These are phyloP conservation scores for Gymnoscopelus braueri DNA, from an alignment of 2,797 vertebrate genomes.

Conservation along the genomic window DNA sequence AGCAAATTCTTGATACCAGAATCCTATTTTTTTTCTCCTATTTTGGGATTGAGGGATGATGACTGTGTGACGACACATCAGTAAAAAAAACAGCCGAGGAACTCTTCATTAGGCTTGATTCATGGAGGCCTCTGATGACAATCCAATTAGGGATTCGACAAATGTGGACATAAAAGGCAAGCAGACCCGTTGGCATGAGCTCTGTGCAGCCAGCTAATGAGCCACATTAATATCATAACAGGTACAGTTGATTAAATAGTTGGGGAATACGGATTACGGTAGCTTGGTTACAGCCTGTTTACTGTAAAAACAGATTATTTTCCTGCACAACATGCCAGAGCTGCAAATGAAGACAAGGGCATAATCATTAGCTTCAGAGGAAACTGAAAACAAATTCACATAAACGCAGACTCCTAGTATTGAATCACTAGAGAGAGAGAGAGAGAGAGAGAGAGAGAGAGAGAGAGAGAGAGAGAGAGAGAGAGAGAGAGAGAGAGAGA, in stretches of 20 bases:
- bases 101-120: constrained; percentile 55
- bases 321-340: constrained; percentile 36
- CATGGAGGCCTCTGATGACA: constrained; percentile 47
- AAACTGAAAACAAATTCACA: constrained; percentile 16
- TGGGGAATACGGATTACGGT: constrained; percentile 17
- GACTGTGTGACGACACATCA: constrained; percentile 15
- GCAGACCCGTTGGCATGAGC: constrained; percentile 18
- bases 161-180: constrained; percentile 31
- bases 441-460: too few species aligned
- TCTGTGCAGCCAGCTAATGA: constrained; percentile 51
- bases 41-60: background rate
- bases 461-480: too few species aligned
- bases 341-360: constrained; percentile 44
- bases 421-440: too few species aligned
- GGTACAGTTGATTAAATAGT: constrained; percentile 51
- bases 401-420: too few species aligned
- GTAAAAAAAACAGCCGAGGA: constrained; percentile 18
- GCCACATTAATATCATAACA: constrained; percentile 53
- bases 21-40: background rate
- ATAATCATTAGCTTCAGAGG: constrained; percentile 34
- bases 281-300: constrained; percentile 11
- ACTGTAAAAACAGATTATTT: constrained; percentile 39
- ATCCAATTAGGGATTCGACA: constrained; percentile 53
- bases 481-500: too few species aligned
- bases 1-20: background rate